Conservation (phyloP, 1,140 invertebrate species). For the Bombus huntii region DNA sequence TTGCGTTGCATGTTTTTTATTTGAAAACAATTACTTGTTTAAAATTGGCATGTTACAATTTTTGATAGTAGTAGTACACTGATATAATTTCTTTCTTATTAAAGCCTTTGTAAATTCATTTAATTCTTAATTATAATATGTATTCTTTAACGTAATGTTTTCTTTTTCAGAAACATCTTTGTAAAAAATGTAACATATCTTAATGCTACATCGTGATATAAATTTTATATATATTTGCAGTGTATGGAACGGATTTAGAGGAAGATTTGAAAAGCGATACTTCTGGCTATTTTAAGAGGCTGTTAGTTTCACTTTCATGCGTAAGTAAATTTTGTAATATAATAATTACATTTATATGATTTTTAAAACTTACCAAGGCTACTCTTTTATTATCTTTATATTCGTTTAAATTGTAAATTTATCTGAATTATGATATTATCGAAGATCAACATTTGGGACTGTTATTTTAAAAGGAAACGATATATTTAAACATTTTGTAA, state of each 20-base stretch:
- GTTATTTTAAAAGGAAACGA: neutral
- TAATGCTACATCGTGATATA: neutral
- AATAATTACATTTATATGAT: too few relatives aligned
- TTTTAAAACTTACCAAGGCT: neutral
- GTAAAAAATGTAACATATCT: neutral
- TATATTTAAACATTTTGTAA: neutral
- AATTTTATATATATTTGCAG: constrained; percentile 77
- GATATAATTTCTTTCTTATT: too few relatives aligned
- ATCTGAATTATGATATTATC: neutral
- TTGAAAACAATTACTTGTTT: neutral
- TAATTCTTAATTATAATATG: too few relatives aligned
- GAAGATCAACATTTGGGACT: neutral
- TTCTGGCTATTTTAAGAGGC: constrained; percentile 92
- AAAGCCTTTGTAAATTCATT: too few relatives aligned
- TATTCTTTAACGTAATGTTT: too few relatives aligned
- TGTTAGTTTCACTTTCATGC: constrained; percentile 89
- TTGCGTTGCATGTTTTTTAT: neutral
- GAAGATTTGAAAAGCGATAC: constrained; percentile 92
- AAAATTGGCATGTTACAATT: neutral
- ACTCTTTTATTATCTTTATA: neutral
- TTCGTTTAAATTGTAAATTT: neutral
- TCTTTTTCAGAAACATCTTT: too few relatives aligned
- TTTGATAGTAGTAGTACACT: neutral
- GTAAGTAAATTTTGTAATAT: constrained; percentile 82
- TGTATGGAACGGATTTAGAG: constrained; percentile 90